Conservation (phyloP, 2,113 vertebrate species). For the Paracanthobrama guichenoti region DNA sequence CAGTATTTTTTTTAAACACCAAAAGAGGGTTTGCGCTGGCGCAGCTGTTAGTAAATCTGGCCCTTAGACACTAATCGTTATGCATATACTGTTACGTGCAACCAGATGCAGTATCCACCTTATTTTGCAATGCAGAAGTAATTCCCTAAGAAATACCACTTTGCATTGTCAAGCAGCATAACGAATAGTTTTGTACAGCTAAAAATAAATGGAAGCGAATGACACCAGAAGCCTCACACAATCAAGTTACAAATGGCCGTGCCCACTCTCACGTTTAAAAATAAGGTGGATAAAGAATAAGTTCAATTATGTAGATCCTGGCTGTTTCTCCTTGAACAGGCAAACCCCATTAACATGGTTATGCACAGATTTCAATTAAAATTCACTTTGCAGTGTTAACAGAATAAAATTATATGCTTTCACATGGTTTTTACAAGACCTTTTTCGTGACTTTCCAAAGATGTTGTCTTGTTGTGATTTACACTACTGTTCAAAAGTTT, state of each 20-base stretch:
- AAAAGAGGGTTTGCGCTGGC: too few species aligned
- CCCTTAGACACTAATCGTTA: neutral
- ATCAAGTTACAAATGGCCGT: too few species aligned
- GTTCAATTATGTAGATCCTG: neutral
- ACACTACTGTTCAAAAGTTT: too few species aligned
- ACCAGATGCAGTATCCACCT: neutral
- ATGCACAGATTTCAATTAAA: neutral
- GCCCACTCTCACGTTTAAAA: neutral
- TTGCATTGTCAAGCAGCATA: too few species aligned
- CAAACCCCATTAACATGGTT: neutral
- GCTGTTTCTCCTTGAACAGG: neutral
- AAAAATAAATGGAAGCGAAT: too few species aligned
- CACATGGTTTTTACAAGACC: neutral
- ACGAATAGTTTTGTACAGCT: too few species aligned
- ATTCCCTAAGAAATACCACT: too few species aligned
- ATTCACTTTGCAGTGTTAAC: neutral
- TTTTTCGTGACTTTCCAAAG: neutral
- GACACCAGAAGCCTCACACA: too few species aligned
- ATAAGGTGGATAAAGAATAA: neutral
- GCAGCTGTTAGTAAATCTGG: too few species aligned
- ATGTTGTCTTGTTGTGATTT: too few species aligned
- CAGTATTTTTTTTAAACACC: too few species aligned
- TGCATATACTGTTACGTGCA: neutral
- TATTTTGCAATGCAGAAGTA: too few species aligned
- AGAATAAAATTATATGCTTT: neutral